These are phyloP conservation scores for Octonoba sinensis DNA, from an alignment of 2,888 invertebrate species.

Conservation along the genomic window DNA sequence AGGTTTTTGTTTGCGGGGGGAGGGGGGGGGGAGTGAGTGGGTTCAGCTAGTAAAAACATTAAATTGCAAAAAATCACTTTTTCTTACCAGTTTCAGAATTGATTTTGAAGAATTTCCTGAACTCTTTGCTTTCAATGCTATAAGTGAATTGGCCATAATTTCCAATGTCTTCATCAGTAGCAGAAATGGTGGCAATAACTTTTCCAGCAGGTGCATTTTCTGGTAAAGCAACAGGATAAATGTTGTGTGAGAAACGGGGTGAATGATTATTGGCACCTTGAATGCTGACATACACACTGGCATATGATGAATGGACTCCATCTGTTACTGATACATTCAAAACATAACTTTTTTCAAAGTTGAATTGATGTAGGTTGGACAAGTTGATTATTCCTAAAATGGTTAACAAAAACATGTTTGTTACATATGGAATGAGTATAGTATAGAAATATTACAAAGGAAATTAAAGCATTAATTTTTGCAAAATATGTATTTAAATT, in stretches of 20 bases:
- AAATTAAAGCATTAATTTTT: no score
- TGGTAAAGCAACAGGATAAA: constrained; percentile 82
- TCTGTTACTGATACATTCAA: constrained; percentile 95
- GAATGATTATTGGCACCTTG: constrained; percentile 79
- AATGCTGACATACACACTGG: constrained; percentile 72
- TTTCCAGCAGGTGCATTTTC: constrained; percentile 86
- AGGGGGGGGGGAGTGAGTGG: no score
- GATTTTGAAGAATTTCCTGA: constrained; percentile 71
- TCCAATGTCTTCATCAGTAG: constrained; percentile 86
- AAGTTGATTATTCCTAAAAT: constrained; percentile 77
- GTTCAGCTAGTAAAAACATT: no score
- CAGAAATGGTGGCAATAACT: constrained; percentile 82
- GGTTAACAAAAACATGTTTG: constrained; percentile 16
- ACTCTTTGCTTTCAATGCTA: constrained; percentile 70
- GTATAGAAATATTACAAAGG: no score
- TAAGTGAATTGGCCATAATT: constrained; percentile 78
- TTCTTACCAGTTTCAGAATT: constrained; percentile 73
- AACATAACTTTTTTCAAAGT: constrained; percentile 77
- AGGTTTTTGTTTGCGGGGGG: no score
- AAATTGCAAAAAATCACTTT: neutral
- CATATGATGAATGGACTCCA: constrained; percentile 92
- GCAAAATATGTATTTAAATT: no score
- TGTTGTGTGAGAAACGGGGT: constrained; percentile 83
- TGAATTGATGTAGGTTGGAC: constrained; percentile 82
- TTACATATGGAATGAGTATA: neutral